Evolutionary conservation across 2,113 vertebrate species (phyloP), one percentile per base, ranked within the genome.

Genomic region (Glaucidium brasilianum): DNA sequence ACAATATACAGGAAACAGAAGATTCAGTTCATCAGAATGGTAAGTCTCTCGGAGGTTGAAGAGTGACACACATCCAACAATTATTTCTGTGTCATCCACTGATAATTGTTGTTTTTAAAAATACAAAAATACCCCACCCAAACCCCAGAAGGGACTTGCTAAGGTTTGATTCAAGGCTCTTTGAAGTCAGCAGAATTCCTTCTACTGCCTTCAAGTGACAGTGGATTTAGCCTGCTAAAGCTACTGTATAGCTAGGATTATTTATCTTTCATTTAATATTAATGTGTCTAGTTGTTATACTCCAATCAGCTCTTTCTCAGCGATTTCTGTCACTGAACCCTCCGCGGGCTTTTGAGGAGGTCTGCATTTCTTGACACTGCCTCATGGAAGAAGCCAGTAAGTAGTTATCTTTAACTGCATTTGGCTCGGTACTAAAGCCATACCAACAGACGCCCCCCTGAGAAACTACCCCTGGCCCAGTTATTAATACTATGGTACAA

Each of bases 401-500:
- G 94, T 94, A 87, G 53, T 82, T 92, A 91, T 41, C 94, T 81
- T 94, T 78, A 94, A 96, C 96, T 97, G 94, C 95, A 92, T 91
- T 93, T 97, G 98, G 92, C 96, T 97, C 62, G 77, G 94, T 81
- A 80, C 85, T 94, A 88, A 97, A 98, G 97, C 91, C 97, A 95
- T 60, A 95, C 93, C 89, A 97, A 98, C 94, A 96, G 96, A 98
- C 49, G 97, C 97, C 97, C 95, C 98, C 98, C 96, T 98, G 98
- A 99, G 98, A 98, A 98, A 98, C 98, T 99, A 99, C 98, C 98
- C 98, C 98, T 96, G 98, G 98, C 98, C 98, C 97, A 98, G 97
- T 98, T 98, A 97, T 97, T 98, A 97, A 98, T 90, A 98, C 93
- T 98, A 97, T 97, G 98, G 98, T 98, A 98, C 97, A 89, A 98